phyloP scores from a whole-genome alignment of 2,113 vertebrate species.

The Oryzias woworae region DNA sequence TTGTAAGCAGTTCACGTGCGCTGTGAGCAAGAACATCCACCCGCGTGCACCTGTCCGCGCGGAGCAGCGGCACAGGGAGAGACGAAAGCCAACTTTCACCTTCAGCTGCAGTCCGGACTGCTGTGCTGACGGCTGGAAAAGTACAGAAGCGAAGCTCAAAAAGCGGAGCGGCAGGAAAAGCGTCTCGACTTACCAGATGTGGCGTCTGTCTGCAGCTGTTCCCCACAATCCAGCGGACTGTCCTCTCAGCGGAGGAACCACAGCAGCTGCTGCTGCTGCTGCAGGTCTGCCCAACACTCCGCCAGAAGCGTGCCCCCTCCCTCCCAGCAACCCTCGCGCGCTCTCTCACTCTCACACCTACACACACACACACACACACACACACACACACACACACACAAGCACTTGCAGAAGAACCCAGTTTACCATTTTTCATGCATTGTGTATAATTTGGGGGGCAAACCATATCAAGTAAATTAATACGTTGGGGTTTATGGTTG shows the following conservation, averaged over 20 bases:
- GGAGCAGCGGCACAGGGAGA: conserved; percentile 60
- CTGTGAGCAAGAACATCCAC: conserved; percentile 1
- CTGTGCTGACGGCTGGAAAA: background rate
- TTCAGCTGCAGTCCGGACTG: conserved; percentile 41
- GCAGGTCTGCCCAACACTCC: conserved; percentile 17
- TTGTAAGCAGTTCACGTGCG: background rate
- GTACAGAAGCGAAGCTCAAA: background rate
- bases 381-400: too few species aligned
- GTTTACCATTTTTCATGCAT: too few species aligned
- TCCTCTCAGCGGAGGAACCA: conserved; percentile 9
- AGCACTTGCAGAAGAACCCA: too few species aligned
- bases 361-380: background rate
- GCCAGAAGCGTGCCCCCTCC: background rate
- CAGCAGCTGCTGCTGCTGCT: conserved; percentile 43
- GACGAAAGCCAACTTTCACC: conserved; percentile 36
- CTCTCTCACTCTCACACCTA: background rate
- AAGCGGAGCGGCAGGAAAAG: too few species aligned
- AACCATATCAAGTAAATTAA: too few species aligned
- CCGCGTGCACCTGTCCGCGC: conserved; percentile 54
- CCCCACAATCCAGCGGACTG: conserved; percentile 13
- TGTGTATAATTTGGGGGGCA: too few species aligned
- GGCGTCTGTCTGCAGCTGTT: background rate
- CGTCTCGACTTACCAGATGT: too few species aligned
- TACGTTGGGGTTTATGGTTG: too few species aligned
- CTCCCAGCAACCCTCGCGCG: background rate